Percentiles rank a stretch among this genome's conserved stretches.
These are phyloP conservation scores for Andrena praecox DNA, from an alignment of 2,888 invertebrate species.

Conservation along the genomic window DNA sequence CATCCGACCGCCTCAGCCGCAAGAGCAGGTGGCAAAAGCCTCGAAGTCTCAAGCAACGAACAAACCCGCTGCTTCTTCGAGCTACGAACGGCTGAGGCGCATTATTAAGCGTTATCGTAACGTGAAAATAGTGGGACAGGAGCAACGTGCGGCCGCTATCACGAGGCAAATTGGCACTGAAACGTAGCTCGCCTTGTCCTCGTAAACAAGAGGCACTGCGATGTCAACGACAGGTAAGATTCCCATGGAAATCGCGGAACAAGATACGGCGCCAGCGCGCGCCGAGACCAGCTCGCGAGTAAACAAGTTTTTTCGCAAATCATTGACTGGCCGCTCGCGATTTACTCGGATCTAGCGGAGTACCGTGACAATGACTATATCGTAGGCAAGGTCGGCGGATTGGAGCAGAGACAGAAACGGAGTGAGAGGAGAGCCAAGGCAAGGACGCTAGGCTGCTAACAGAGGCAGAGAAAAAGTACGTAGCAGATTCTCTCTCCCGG, in stretches of 20 bases:
- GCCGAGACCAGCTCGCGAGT: slow-evolving; percentile 13
- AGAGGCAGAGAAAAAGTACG: slow-evolving; percentile 20
- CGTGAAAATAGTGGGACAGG: too few species aligned
- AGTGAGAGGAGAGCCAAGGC: slow-evolving; percentile 1
- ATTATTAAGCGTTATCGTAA: too few species aligned
- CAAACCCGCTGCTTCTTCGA: too few species aligned
- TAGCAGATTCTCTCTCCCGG: slow-evolving; percentile 2
- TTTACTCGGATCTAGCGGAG: slow-evolving; percentile 39
- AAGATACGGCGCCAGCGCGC: not conserved
- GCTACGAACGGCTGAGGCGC: too few species aligned
- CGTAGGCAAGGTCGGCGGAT: slow-evolving; percentile 59
- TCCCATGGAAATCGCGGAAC: slow-evolving; percentile 36
- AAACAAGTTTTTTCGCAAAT: slow-evolving; percentile 57
- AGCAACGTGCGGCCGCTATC: not conserved
- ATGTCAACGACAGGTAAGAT: slow-evolving; percentile 43
- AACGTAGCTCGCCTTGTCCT: not conserved
- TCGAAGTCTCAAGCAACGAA: too few species aligned
- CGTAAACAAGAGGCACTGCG: not conserved
- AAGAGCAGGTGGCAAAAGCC: too few species aligned
- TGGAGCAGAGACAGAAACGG: slow-evolving; percentile 38
- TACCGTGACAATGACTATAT: slow-evolving; percentile 64
- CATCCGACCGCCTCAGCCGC: too few species aligned
- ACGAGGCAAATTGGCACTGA: not conserved
- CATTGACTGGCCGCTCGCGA: slow-evolving; percentile 35
- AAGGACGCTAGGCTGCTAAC: slow-evolving; percentile 26